Evolutionary conservation across 1,140 invertebrate species (phyloP), one percentile per base, ranked within the genome.

Genomic region (Sinonovacula constricta): DNA sequence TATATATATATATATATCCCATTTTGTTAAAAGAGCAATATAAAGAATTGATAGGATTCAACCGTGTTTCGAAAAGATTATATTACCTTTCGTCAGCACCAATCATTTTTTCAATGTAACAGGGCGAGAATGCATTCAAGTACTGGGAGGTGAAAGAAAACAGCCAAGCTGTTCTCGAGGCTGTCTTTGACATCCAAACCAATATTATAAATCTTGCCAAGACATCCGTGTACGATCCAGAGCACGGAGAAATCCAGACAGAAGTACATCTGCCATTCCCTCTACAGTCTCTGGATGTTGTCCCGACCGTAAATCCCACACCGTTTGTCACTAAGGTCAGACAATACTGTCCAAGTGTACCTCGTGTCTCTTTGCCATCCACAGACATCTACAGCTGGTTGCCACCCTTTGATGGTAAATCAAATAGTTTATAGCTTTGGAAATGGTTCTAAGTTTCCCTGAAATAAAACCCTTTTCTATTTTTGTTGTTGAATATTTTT

Each of bases 251-350:
- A 51, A 94, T 97, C 79, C 93, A 95, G 63, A 88, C 96, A 22
- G 95, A 97, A 86, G 95, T 97, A 83, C 96, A 96, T 85, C 90
- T 97, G 26, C 96, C 96, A 0, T 94, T 97, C 92, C 95, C 96
- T 0, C 96, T 96, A 95, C 95, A 97, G 86, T 94, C 95, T 0
- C 96, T 97, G 87, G 95, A 96, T 87, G 94, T 95, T 83, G 95
- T 95, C 0, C 96, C 96, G 26, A 63, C 70, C 30, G 3, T 82
- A 15, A 74, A 66, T 10, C 4, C 80, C 30, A 51, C 45, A 18
- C 68, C 67, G 49, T 83, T 79, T 65, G n/a, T 82, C 14, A 75
- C 69, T 10, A 74, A 75, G 39, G 28, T 71, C 15, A 57, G 76
- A 45, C 66, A 59, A 5, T 83, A 74, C 76, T 53, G 68, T 30